Conservation (phyloP, 2,888 invertebrate genomes). For the Polymixis lichenea region DNA sequence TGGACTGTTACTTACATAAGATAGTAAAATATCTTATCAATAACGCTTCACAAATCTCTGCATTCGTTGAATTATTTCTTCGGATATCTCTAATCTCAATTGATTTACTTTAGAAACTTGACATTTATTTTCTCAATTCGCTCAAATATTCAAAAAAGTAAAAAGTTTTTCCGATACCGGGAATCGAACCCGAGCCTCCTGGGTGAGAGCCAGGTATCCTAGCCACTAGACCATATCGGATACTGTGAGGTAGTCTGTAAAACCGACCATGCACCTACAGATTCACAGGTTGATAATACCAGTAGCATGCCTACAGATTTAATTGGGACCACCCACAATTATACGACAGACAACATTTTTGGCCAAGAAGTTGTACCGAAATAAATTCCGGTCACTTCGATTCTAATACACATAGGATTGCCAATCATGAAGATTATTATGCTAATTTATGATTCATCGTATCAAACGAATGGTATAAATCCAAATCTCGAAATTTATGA, state of each 20-base stretch:
- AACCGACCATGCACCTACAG: not conserved
- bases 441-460: not conserved
- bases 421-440: not conserved
- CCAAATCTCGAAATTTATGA: slow-evolving; percentile 6
- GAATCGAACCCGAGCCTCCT: slow-evolving; percentile 92
- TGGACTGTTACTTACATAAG: not conserved
- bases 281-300: not conserved
- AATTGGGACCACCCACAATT: not conserved
- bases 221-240: slow-evolving; percentile 92
- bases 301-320: not conserved
- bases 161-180: slow-evolving; percentile 90
- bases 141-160: slow-evolving; percentile 67
- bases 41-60: not conserved
- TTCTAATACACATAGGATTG: not conserved
- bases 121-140: not conserved
- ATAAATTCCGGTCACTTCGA: not conserved
- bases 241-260: not conserved
- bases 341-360: not conserved
- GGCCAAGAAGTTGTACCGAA: not conserved
- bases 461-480: slow-evolving; percentile 20
- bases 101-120: not conserved
- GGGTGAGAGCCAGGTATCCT: slow-evolving; percentile 91
- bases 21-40: slow-evolving; percentile 8
- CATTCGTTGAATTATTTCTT: slow-evolving; percentile 1
- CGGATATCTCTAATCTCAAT: not conserved